Percentiles rank a stretch among this genome's conserved stretches.
These are phyloP conservation scores for Hormaphis cornu DNA, from an alignment of 1,140 invertebrate species.

Conservation along the genomic window DNA sequence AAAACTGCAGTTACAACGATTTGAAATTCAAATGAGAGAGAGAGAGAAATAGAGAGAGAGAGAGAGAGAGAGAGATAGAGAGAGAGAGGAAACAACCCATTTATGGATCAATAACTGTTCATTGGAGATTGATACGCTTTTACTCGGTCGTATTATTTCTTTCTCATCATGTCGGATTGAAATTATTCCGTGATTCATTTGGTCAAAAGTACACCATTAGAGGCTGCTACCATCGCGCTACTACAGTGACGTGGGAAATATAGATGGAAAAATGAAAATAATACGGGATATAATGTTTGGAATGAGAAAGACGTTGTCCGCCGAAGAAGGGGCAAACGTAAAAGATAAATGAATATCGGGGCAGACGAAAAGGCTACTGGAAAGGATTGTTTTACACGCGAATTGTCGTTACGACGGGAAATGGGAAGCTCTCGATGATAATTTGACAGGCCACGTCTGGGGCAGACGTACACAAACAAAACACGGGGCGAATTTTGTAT, in stretches of 20 bases:
- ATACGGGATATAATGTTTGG: too few species aligned
- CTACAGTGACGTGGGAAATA: not conserved
- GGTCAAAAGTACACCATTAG: not conserved
- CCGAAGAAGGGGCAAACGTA: not conserved
- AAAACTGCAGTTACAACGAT: too few species aligned
- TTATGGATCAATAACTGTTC: too few species aligned
- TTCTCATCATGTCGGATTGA: not conserved
- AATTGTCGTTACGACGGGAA: not conserved
- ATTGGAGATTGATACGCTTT: too few species aligned
- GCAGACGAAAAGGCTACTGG: not conserved
- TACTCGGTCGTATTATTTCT: too few species aligned
- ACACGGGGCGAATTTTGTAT: slow-evolving; percentile 14
- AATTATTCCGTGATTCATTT: slow-evolving; percentile 6
- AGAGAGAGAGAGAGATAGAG: too few species aligned
- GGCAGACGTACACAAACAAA: not conserved
- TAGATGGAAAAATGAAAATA: too few species aligned
- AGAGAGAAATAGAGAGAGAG: too few species aligned
- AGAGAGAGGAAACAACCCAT: too few species aligned
- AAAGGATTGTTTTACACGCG: slow-evolving; percentile 13
- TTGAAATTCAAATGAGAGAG: too few species aligned
- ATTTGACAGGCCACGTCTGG: slow-evolving; percentile 27
- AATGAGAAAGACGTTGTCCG: not conserved
- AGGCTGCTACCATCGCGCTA: too few species aligned
- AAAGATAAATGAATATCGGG: slow-evolving; percentile 16
- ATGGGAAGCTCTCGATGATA: not conserved